These are phyloP conservation scores for Sternotherus odoratus DNA, from an alignment of 2,797 vertebrate species.

Conservation along the genomic window DNA sequence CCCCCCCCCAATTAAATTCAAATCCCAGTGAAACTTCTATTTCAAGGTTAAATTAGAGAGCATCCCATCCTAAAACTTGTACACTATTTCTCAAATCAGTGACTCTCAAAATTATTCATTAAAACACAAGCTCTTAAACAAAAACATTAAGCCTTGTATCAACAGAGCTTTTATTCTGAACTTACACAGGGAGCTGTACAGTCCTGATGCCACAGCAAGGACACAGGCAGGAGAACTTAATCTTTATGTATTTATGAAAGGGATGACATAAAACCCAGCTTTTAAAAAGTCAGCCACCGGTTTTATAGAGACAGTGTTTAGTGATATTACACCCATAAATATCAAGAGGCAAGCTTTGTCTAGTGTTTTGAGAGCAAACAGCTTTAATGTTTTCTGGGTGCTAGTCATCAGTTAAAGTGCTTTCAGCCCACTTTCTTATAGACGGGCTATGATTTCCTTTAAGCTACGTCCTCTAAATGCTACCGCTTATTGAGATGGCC, in stretches of 20 bases:
- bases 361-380: neutral
- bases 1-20: slow-evolving; percentile 14
- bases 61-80: slow-evolving; percentile 58
- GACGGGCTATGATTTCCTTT: neutral
- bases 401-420: slow-evolving; percentile 31
- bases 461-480: neutral
- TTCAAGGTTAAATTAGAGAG: slow-evolving; percentile 72
- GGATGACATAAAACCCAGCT: neutral
- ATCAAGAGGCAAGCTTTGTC: neutral
- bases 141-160: slow-evolving; percentile 42
- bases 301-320: neutral
- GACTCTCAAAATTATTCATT: slow-evolving; percentile 65
- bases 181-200: neutral
- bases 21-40: slow-evolving; percentile 58
- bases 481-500: neutral
- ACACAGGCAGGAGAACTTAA: slow-evolving; percentile 19
- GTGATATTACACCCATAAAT: slow-evolving; percentile 2
- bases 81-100: slow-evolving; percentile 71
- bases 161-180: slow-evolving; percentile 5
- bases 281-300: slow-evolving; percentile 29
- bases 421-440: neutral
- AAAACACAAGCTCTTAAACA: slow-evolving; percentile 57
- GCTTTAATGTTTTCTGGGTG: slow-evolving; percentile 37
- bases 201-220: neutral
- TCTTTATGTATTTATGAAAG: slow-evolving; percentile 13